These are phyloP conservation scores for Sebastes itinus DNA, from an alignment of 2,797 vertebrate species.

Conservation along the genomic window DNA sequence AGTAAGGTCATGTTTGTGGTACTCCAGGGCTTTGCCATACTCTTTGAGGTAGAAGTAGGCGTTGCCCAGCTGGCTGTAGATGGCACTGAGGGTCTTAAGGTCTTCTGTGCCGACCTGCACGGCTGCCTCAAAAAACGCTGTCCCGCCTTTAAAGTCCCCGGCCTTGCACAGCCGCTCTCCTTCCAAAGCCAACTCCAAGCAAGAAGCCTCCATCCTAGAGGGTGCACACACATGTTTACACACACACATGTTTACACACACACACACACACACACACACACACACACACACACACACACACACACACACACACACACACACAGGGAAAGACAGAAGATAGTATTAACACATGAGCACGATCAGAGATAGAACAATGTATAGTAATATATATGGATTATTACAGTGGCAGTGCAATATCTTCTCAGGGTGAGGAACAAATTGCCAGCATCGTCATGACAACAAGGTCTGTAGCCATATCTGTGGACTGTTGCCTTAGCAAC, in stretches of 20 bases:
- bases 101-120: constrained; percentile 98
- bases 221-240: neutral
- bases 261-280: neutral
- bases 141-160: constrained; percentile 93
- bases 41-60: constrained; percentile 99
- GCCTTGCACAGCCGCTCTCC: constrained; percentile 95
- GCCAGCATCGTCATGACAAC: constrained; percentile 63
- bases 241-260: too few species aligned
- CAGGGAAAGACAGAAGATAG: neutral
- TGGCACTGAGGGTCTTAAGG: constrained; percentile 97
- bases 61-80: constrained; percentile 98
- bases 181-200: constrained; percentile 94
- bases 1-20: constrained; percentile 94
- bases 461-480: constrained; percentile 43
- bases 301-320: neutral
- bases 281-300: neutral
- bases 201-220: constrained; percentile 95
- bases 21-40: constrained; percentile 92
- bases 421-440: constrained; percentile 21
- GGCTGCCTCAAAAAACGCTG: constrained; percentile 94
- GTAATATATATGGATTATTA: neutral
- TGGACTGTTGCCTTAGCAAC: constrained; percentile 67
- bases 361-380: neutral
- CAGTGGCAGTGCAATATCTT: constrained; percentile 25
- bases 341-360: neutral